Percentiles rank a stretch among this genome's conserved stretches.
Evolutionary conservation across 2,888 invertebrate species (phyloP).

Genomic region (Ophion costatus): DNA sequence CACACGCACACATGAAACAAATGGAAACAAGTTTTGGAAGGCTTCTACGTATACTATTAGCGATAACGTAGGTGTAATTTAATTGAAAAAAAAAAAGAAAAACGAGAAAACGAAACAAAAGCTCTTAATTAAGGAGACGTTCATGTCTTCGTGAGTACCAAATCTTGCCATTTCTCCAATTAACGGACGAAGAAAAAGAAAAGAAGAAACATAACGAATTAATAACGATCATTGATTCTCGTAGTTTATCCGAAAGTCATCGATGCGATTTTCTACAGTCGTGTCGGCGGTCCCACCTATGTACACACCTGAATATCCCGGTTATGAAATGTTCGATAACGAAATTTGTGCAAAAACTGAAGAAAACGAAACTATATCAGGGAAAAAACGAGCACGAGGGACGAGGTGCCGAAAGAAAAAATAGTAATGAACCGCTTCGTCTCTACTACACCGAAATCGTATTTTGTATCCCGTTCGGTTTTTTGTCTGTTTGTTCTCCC

Average conservation of each 20-base stretch:
- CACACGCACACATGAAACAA: conserved; percentile 21
- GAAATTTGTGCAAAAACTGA: conserved; percentile 37
- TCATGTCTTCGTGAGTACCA: conserved; percentile 58
- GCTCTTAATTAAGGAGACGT: conserved; percentile 53
- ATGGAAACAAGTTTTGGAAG: conserved; percentile 60
- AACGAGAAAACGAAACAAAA: conserved; percentile 16
- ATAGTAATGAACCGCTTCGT: background rate
- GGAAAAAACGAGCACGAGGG: conserved; percentile 5
- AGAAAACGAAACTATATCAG: conserved; percentile 1
- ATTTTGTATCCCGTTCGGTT: conserved; percentile 21
- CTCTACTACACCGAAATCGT: conserved; percentile 38
- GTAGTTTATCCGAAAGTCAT: conserved; percentile 40
- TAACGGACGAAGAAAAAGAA: conserved; percentile 25
- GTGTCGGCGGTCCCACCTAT: conserved; percentile 3
- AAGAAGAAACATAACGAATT: conserved; percentile 41
- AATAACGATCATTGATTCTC: conserved; percentile 54
- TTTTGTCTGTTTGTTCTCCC: background rate
- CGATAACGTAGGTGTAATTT: conserved; percentile 66
- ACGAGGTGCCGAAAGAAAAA: conserved; percentile 34
- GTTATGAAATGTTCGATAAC: conserved; percentile 61
- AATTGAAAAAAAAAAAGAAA: conserved; percentile 36
- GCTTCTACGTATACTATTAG: conserved; percentile 67
- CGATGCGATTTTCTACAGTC: conserved; percentile 37
- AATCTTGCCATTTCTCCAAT: conserved; percentile 61
- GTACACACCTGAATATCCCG: conserved; percentile 30